A percentile compares a stretch with the other conserved stretches of the same genome.
These are phyloP conservation scores for Bombus ignitus DNA, from an alignment of 1,140 invertebrate species.

Conservation along the genomic window DNA sequence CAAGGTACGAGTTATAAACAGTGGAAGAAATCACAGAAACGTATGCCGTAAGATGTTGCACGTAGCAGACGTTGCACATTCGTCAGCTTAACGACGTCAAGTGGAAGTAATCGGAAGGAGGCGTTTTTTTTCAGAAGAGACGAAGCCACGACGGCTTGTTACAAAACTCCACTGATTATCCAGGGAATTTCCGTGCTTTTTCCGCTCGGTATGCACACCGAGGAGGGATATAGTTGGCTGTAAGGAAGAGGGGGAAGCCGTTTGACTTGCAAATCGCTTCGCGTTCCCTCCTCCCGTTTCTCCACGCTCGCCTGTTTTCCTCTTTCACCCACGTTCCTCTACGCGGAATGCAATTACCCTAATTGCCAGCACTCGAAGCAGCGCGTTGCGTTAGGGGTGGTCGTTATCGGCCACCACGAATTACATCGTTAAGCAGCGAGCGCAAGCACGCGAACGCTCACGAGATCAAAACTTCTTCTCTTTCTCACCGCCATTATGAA, in stretches of 20 bases:
- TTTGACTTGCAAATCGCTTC: constrained; percentile 42
- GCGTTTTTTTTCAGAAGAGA: too few species aligned
- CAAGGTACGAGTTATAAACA: too few species aligned
- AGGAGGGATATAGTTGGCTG: not conserved
- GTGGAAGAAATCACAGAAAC: too few species aligned
- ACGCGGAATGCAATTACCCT: constrained; percentile 74
- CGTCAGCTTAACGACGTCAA: too few species aligned
- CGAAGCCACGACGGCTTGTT: too few species aligned
- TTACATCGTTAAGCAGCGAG: constrained; percentile 71
- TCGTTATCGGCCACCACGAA: constrained; percentile 74
- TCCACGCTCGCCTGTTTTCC: constrained; percentile 36
- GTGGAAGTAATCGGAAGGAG: too few species aligned
- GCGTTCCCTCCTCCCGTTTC: constrained; percentile 7
- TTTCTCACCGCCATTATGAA: not conserved
- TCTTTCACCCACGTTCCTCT: constrained; percentile 59
- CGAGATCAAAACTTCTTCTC: not conserved
- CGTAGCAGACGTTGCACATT: too few species aligned
- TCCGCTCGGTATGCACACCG: not conserved
- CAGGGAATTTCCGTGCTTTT: constrained; percentile 19
- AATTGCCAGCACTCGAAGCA: constrained; percentile 67
- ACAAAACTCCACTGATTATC: not conserved
- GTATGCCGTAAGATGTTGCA: too few species aligned
- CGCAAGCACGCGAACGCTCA: not conserved
- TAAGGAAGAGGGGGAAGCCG: not conserved
- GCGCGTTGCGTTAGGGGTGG: constrained; percentile 73